Conservation (phyloP, 2,797 vertebrate species). For the Clarias pachynema region DNA sequence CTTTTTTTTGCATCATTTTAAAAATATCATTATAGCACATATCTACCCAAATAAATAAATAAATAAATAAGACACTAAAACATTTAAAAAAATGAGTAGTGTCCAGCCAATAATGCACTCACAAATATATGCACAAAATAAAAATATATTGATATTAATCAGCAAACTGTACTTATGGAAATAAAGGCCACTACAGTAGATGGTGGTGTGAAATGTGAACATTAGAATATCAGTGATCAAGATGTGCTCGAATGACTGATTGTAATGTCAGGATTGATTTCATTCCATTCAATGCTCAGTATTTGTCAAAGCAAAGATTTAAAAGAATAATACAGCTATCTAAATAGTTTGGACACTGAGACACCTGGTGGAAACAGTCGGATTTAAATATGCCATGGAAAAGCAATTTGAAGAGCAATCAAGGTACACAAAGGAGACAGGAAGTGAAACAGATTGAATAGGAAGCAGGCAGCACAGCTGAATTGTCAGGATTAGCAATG, state of each 20-base stretch:
- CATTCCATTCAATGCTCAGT: background rate
- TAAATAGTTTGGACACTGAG: conserved; percentile 21
- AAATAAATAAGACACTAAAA: too few species aligned
- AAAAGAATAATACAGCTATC: conserved; percentile 30
- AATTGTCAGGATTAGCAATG: conserved; percentile 68
- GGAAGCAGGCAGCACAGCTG: conserved; percentile 61
- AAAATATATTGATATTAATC: background rate
- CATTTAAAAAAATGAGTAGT: background rate
- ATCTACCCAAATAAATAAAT: too few species aligned
- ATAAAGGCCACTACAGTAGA: background rate
- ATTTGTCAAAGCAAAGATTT: conserved; percentile 28
- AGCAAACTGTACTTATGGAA: background rate
- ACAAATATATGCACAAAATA: background rate
- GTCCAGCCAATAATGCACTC: too few species aligned
- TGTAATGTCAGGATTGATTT: conserved; percentile 19
- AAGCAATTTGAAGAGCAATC: conserved; percentile 78
- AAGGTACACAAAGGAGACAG: conserved; percentile 74
- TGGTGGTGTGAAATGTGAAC: conserved; percentile 24
- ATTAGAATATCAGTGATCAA: conserved; percentile 30
- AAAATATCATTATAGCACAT: background rate
- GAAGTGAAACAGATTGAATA: conserved; percentile 70
- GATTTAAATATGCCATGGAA: conserved; percentile 66
- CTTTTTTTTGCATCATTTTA: background rate
- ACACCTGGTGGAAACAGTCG: conserved; percentile 45
- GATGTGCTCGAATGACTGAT: conserved; percentile 19